phyloP scores from a whole-genome alignment of 1,140 invertebrate genomes.

The Meloidogyne floridensis region DNA sequence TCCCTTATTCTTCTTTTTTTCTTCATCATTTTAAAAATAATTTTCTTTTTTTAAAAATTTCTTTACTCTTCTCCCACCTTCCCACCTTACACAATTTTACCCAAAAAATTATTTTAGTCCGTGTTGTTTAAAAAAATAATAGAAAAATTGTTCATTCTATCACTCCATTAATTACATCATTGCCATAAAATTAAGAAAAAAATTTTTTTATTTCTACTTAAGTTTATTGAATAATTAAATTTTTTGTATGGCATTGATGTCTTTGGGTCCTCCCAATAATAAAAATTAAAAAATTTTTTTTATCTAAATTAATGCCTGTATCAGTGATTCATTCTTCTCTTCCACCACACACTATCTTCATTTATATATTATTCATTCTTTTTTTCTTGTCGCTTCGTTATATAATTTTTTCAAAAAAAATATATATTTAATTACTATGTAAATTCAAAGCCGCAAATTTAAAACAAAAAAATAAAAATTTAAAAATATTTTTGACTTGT shows the following conservation, averaged over 20 bases:
- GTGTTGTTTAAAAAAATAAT: neutral
- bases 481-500: neutral
- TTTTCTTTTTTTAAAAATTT: neutral
- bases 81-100: neutral
- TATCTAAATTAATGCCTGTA: neutral
- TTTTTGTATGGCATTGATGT: neutral
- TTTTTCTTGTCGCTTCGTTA: slow-evolving; percentile 2
- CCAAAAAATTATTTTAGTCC: neutral
- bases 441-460: slow-evolving; percentile 3
- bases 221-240: neutral
- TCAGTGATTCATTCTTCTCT: neutral
- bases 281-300: neutral
- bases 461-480: neutral
- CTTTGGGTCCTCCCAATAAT: neutral
- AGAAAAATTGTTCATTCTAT: neutral
- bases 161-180: neutral
- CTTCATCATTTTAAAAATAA: slow-evolving; percentile 1
- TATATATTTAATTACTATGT: neutral
- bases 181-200: neutral
- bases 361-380: neutral
- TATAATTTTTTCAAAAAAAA: neutral
- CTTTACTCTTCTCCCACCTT: neutral
- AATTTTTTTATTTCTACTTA: neutral
- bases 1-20: neutral
- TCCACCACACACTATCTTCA: neutral